Base-by-base conservation (phyloP, 2,113 vertebrate genomes). In the Aptenodytes patagonicus region DNA sequence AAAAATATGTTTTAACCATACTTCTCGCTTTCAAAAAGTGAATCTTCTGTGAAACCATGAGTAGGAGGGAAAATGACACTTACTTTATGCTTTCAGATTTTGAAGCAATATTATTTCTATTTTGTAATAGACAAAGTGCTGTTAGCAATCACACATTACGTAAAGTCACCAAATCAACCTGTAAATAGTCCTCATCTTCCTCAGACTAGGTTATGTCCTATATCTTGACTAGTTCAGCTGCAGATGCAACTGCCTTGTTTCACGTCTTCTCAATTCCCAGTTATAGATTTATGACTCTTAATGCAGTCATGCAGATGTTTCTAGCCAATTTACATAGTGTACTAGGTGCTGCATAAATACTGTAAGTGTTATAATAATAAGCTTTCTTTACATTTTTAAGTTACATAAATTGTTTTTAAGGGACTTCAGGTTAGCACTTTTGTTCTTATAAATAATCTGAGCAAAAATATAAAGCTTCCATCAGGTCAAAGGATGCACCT, bases 1-100 rank as follows among this genome's bases (percentile, higher is more conserved):
- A 89, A 70, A 87, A 83, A 58, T 8, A 38, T 42, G 65, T 70
- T 96, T 57, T 89, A 96, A 90, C 13, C 32, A 92, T 12, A 90
- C 29, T 94, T 94, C 72, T 42, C 13, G 2, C 73, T 88, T 90
- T 54, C 58, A 95, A 77, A 83, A 96, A 96, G 66, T 54, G 31
- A 89, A 83, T 92, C 75, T 75, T 75, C 42, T 52, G n/a, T 93
- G 36, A 95, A 98, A 97, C 65, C 44, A 19, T 60, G 87, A 89
- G 96, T 95, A 96, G 95, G 95, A 94, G 77, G 88, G n/a, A 95
- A 94, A 96, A 92, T 73, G 57, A 97, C 81, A 97, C n/a, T 75
- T 83, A 80, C 84, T 87, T 95, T n/a, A 95, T 52, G 55, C 78
- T 95, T 95, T 94, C 82, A 96, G 44, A 91, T 55, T 89, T 68